Conservation (phyloP, 2,113 vertebrate species). For the Alaudala cheleensis region DNA sequence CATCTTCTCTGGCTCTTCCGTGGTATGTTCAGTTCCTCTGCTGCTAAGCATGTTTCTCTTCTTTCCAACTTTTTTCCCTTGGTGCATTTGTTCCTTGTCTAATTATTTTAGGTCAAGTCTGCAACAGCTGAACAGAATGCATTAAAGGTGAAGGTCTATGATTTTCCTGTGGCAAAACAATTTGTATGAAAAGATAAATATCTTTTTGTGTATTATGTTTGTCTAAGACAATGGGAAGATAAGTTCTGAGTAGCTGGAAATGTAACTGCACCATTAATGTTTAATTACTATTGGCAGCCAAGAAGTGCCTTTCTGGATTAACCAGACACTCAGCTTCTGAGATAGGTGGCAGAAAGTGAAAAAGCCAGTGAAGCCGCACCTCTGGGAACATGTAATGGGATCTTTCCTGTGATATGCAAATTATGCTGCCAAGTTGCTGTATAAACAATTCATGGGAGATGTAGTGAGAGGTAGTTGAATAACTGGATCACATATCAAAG, state of each 20-base stretch:
- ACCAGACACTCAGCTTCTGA: slow-evolving; percentile 5
- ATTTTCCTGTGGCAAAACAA: background rate
- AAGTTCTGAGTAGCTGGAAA: slow-evolving; percentile 16
- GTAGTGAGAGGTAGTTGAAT: slow-evolving; percentile 21
- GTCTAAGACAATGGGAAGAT: background rate
- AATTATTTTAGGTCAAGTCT: background rate
- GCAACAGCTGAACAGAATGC: background rate
- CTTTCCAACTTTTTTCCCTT: background rate
- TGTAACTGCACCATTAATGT: slow-evolving; percentile 12
- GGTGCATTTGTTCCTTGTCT: background rate
- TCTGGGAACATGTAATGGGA: slow-evolving; percentile 34
- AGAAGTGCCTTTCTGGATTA: slow-evolving; percentile 28
- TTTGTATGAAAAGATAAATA: background rate
- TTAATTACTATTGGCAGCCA: slow-evolving; percentile 21
- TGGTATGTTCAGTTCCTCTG: background rate
- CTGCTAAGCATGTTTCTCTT: background rate
- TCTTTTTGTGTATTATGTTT: background rate
- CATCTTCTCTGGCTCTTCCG: background rate
- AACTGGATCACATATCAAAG: slow-evolving; percentile 21
- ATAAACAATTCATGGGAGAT: slow-evolving; percentile 34
- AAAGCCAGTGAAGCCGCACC: slow-evolving; percentile 29
- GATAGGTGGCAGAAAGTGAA: slow-evolving; percentile 47
- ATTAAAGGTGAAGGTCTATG: background rate
- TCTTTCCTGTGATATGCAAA: slow-evolving; percentile 47
- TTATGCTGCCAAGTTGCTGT: slow-evolving; percentile 15